Evolutionary conservation across 2,888 invertebrate genomes (phyloP), one percentile per base, ranked within the genome.

Genomic region (Tillus elongatus): DNA sequence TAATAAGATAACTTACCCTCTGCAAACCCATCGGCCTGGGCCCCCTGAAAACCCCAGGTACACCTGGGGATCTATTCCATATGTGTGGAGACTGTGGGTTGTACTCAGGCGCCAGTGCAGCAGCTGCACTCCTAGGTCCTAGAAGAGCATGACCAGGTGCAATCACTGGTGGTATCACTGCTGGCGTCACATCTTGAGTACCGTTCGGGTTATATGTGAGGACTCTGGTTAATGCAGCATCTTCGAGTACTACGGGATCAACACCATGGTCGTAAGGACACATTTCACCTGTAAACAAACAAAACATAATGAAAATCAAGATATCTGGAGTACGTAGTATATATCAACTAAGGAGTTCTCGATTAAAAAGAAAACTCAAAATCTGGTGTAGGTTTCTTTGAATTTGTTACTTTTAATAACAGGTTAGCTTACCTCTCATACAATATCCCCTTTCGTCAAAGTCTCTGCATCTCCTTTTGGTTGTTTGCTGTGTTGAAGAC

Each of bases 221-320:
- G 33, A 76, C 74, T 1, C 69, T 65, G 37, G 71, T 71, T 15
- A 77, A 58, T 9, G 72, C 77, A 1, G 87, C 78, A 58, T 92
- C 91, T 56, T 95, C 95, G 15, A 97, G 69, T 2, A 97, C 90
- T 0, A 98, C 89, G 0, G 97, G 96, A 66, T 97, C 96, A 1
- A 80, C 75, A 3, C 97, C 97, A 69, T 98, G 97, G 69, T 97
- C 96, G 73, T 81, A 98, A 3, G 88, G 90, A 62, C 98, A 98
- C 42, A 91, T 77, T 63, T 97, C 97, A 1, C 97, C n/a, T n/a
- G n/a, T n/a, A n/a, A n/a, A n/a, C n/a, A n/a, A n/a, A n/a, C n/a
- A n/a, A n/a, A n/a, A n/a, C n/a, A n/a, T n/a, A n/a, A n/a, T n/a
- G n/a, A n/a, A n/a, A n/a, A n/a, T n/a, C n/a, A n/a, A n/a, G n/a